Evolutionary conservation across 2,888 invertebrate genomes (phyloP).

Genomic region (Drosophila mayaguana): DNA sequence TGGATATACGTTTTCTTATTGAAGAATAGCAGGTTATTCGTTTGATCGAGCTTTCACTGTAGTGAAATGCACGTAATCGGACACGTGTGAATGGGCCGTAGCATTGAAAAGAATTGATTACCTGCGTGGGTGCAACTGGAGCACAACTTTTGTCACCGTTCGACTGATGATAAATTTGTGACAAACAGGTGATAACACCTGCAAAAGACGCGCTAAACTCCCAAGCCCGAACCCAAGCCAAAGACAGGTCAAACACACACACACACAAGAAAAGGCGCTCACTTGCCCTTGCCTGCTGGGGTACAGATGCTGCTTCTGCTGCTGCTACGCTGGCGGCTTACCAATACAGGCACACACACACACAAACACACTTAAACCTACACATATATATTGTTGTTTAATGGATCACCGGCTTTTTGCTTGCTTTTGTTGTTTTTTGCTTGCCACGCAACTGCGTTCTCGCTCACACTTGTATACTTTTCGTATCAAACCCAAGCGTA

Average conservation of each 20-base stretch:
- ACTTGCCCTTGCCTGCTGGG: conserved; percentile 63
- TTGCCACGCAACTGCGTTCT: conserved; percentile 55
- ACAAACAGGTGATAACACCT: conserved; percentile 51
- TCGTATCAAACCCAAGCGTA: conserved; percentile 46
- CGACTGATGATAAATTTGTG: background rate
- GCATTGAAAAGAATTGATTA: conserved; percentile 56
- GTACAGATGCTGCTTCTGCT: conserved; percentile 76
- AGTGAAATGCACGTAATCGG: conserved; percentile 42
- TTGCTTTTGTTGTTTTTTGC: conserved; percentile 68
- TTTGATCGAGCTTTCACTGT: background rate
- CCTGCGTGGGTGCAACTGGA: conserved; percentile 13
- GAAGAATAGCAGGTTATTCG: background rate
- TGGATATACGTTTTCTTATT: background rate
- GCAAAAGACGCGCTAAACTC: conserved; percentile 50
- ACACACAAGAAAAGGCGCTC: conserved; percentile 63
- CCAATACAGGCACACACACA: conserved; percentile 13
- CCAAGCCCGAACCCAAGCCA: conserved; percentile 38
- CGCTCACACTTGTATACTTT: conserved; percentile 52
- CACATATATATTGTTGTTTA: conserved; percentile 46
- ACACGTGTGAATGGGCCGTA: conserved; percentile 50
- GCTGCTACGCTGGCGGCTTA: conserved; percentile 69
- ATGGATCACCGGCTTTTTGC: conserved; percentile 79
- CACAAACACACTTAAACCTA: conserved; percentile 29
- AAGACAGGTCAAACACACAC: conserved; percentile 56
- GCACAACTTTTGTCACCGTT: conserved; percentile 6